Evolutionary conservation across 2,797 vertebrate genomes (phyloP), one percentile per base, ranked within the genome.

Genomic region (Knipowitschia caucasica): DNA sequence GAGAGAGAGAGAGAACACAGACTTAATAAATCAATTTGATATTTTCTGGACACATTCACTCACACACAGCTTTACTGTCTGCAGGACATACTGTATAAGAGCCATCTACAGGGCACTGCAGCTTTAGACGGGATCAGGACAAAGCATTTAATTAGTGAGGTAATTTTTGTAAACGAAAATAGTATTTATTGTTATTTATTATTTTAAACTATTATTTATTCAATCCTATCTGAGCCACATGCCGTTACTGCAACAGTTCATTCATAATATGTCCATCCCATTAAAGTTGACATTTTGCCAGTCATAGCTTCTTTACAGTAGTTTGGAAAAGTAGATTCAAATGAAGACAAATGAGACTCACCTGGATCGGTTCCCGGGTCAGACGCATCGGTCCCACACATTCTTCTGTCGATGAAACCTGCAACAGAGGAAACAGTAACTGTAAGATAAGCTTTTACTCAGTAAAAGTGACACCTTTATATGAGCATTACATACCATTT

Each of bases 351-450:
- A 34, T n/a, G 24, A 9, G 27, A 27, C 36, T 14, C 21, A 98
- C 95, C 93, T 98, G 94, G 62, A 95, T 91, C 6, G 93, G 93
- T 77, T 97, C 93, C 77, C 94, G 94, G 5, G 88, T 94, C 80
- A 98, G 75, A 88, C 89, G 92, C 95, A 98, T 98, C n/a, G 95
- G 93, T 65, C 95, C 95, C 4, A 98, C 86, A 75, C 91, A 91
- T 75, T 95, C 88, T 83, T 96, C 95, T 57, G 91, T 88, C 30
- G 90, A 69, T 64, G 94, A 92, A 77, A 92, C 90, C 95, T 98
- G 92, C 71, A 6, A 71, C 34, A n/a, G 26, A 39, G 33, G 50
- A 8, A 59, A 3, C 25, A 65, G 14, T 53, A 33, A 8, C 17
- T 49, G 25, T 53, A n/a, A 3, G 52, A 15, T 51, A 46, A 14